Conservation (phyloP, 2,797 vertebrate species). For the Buphagus erythrorhynchus region DNA sequence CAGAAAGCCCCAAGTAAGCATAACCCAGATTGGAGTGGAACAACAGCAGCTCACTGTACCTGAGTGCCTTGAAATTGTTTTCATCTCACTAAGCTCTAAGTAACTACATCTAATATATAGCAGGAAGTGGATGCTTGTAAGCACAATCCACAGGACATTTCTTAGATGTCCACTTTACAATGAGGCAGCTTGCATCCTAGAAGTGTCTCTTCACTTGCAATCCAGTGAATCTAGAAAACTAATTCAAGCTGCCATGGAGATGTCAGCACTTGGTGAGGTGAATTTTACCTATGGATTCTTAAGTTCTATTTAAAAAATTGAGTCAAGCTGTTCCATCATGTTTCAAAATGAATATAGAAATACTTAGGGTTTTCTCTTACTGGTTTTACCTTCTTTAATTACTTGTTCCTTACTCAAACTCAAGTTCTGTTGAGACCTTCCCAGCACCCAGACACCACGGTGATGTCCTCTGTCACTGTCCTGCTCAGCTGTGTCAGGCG, state of each 20-base stretch:
- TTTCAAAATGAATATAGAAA: not conserved
- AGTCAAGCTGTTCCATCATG: not conserved
- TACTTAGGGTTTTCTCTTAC: not conserved
- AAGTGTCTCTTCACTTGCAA: not conserved
- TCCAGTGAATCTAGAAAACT: not conserved
- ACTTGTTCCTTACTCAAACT: not conserved
- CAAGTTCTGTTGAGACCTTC: not conserved
- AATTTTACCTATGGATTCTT: not conserved
- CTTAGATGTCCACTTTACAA: not conserved
- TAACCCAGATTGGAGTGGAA: not conserved
- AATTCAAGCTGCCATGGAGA: not conserved
- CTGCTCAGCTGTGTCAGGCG: not conserved
- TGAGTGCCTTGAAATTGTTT: not conserved
- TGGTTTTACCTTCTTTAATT: not conserved
- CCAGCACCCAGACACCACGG: rapidly evolving
- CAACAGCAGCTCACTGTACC: not conserved
- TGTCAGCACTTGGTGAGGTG: not conserved
- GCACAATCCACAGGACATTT: not conserved
- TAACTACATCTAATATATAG: not conserved
- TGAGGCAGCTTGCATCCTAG: not conserved
- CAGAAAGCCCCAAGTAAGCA: not conserved
- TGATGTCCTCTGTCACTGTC: not conserved
- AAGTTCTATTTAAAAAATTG: not conserved
- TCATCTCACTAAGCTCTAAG: not conserved
- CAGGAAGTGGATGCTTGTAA: not conserved